Percentiles rank a stretch among this genome's conserved stretches.
Conservation (phyloP, 2,888 invertebrate genomes). For the Polymixis flavicincta region DNA sequence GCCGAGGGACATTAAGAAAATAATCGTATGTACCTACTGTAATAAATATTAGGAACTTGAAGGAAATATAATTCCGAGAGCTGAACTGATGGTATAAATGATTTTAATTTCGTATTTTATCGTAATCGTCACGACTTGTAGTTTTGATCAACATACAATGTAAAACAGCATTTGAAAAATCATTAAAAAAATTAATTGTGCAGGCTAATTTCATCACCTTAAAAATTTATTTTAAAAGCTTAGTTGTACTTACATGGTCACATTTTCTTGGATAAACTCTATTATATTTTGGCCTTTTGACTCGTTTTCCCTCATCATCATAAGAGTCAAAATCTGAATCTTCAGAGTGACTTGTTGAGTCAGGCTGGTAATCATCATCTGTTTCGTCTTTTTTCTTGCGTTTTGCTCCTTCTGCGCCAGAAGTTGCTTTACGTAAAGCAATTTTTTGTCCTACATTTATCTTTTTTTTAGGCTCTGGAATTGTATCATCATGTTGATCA, state of each 20-base stretch:
- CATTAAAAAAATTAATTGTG: neutral
- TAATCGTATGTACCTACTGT: too few relatives aligned
- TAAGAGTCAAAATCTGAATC: conserved; percentile 46
- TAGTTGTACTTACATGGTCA: conserved; percentile 49
- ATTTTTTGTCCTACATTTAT: accelerated
- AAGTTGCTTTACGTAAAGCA: neutral
- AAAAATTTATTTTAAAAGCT: neutral
- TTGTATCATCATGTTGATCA: neutral
- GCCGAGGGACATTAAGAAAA: too few relatives aligned
- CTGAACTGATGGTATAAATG: neutral
- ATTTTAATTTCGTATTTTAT: neutral
- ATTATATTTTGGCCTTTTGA: neutral
- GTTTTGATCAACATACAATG: neutral
- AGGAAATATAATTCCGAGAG: neutral
- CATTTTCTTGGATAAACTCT: conserved; percentile 48
- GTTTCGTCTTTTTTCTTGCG: too few relatives aligned
- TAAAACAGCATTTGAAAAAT: neutral
- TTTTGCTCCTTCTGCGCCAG: neutral
- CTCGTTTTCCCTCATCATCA: conserved; percentile 38
- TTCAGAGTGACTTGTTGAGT: conserved; percentile 49
- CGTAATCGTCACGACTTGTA: neutral
- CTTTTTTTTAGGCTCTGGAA: neutral
- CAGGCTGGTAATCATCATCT: conserved; percentile 42
- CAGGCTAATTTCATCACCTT: neutral
- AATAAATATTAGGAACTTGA: neutral